A percentile compares a stretch with the other conserved stretches of the same genome.
These are phyloP conservation scores for Prochilodus magdalenae DNA, from an alignment of 2,113 vertebrate species.

Conservation along the genomic window DNA sequence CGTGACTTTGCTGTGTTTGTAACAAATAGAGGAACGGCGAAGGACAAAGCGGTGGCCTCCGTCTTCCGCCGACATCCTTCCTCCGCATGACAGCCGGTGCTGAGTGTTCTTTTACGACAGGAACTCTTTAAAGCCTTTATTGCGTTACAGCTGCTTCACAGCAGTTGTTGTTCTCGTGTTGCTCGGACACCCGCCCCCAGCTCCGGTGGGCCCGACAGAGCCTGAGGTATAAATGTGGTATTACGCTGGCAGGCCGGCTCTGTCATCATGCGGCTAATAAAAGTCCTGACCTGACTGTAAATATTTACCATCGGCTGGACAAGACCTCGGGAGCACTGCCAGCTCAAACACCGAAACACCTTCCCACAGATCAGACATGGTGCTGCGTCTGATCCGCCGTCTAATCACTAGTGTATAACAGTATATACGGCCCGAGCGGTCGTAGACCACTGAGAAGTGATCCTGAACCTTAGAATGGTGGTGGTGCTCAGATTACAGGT, in stretches of 20 bases:
- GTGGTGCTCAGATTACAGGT: too few species aligned
- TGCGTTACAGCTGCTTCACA: not conserved
- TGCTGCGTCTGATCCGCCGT: too few species aligned
- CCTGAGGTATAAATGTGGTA: not conserved
- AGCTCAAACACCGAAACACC: too few species aligned
- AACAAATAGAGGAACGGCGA: slow-evolving; percentile 44
- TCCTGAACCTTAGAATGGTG: too few species aligned
- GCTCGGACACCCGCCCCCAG: not conserved
- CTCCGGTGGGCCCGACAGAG: not conserved
- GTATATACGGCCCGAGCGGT: too few species aligned
- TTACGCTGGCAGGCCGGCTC: not conserved
- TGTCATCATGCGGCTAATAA: not conserved
- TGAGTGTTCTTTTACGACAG: not conserved
- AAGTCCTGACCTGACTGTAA: not conserved
- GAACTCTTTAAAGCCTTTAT: not conserved
- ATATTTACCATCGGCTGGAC: too few species aligned
- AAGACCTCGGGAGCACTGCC: too few species aligned
- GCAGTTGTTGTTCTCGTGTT: not conserved
- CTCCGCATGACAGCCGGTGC: slow-evolving; percentile 4
- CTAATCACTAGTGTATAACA: not conserved
- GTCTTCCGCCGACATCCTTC: slow-evolving; percentile 38
- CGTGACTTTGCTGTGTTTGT: slow-evolving; percentile 28
- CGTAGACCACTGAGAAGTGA: too few species aligned
- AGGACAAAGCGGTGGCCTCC: not conserved
- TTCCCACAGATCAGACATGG: too few species aligned